Evolutionary conservation across 2,888 invertebrate species (phyloP).

Genomic region (Tiliacea citrago): DNA sequence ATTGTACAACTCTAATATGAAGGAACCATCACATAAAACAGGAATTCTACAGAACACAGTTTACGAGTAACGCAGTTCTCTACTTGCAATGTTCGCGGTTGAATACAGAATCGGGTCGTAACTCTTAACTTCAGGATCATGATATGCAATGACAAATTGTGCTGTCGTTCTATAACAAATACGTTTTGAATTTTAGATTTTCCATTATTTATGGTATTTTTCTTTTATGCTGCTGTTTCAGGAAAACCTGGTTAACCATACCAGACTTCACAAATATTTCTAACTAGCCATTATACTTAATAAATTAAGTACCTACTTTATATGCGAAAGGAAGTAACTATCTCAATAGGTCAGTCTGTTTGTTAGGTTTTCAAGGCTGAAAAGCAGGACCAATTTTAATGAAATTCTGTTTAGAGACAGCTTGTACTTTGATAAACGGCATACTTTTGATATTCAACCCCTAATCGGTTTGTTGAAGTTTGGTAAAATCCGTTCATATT

Average conservation of each 20-base stretch:
- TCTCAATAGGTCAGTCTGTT: neutral
- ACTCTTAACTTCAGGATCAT: constrained; percentile 59
- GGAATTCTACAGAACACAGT: constrained; percentile 12
- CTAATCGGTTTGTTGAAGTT: too few relatives aligned
- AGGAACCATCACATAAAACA: constrained; percentile 26
- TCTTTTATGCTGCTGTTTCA: neutral
- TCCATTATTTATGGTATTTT: constrained; percentile 14
- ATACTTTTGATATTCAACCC: too few relatives aligned
- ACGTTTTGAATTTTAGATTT: constrained; percentile 55
- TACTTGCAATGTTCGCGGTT: constrained; percentile 25
- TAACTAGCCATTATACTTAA: neutral
- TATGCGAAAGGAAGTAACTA: neutral
- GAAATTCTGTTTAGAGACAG: too few relatives aligned
- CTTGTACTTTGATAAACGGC: too few relatives aligned
- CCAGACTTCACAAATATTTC: too few relatives aligned
- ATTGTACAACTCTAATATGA: neutral
- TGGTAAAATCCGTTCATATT: too few relatives aligned
- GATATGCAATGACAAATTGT: constrained; percentile 58
- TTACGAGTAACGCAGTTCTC: constrained; percentile 21
- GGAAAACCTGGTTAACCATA: neutral
- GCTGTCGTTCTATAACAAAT: constrained; percentile 53
- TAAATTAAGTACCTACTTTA: neutral
- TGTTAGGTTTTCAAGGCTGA: neutral
- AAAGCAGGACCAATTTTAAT: neutral
- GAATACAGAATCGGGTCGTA: constrained; percentile 55